A percentile compares a stretch with the other conserved stretches of the same genome.
phyloP scores from a whole-genome alignment of 2,797 vertebrate genomes.

The Lateolabrax maculatus region DNA sequence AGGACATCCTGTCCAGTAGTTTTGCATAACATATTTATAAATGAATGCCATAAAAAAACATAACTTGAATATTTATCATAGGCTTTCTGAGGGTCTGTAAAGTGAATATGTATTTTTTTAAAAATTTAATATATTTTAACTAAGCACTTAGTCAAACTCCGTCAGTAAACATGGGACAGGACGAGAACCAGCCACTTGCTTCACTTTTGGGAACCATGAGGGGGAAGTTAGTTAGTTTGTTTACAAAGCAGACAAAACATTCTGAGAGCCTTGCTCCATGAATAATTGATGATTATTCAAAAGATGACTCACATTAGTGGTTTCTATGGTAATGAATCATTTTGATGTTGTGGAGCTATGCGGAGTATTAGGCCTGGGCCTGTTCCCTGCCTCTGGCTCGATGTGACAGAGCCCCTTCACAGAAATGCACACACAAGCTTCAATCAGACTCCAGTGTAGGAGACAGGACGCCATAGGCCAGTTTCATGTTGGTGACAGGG shows the following conservation, averaged over 20 bases:
- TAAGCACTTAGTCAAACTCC: conserved; percentile 32
- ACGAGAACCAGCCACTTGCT: conserved; percentile 69
- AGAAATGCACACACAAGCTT: conserved; percentile 37
- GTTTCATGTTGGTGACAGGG: conserved; percentile 27
- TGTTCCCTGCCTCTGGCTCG: conserved; percentile 57
- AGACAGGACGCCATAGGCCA: conserved; percentile 11
- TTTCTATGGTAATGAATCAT: conserved; percentile 78
- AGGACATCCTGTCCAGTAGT: background rate
- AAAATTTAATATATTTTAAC: conserved; percentile 40
- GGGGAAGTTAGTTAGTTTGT: conserved; percentile 72
- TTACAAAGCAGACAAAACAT: conserved; percentile 80
- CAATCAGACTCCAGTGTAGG: conserved; percentile 32
- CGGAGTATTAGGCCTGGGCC: conserved; percentile 47
- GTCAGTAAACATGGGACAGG: conserved; percentile 66
- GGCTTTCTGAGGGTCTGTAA: conserved; percentile 14
- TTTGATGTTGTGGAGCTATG: conserved; percentile 71
- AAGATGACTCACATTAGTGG: conserved; percentile 82
- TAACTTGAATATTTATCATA: conserved; percentile 11
- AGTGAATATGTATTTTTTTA: conserved; percentile 38
- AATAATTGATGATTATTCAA: conserved; percentile 84
- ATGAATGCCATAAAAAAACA: background rate
- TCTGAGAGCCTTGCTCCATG: conserved; percentile 67
- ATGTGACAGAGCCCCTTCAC: conserved; percentile 45
- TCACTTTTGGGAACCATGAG: conserved; percentile 57
- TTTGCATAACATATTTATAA: conserved; percentile 17